These are phyloP conservation scores for Limnephilus lunatus DNA, from an alignment of 2,888 invertebrate genomes.

Conservation along the genomic window DNA sequence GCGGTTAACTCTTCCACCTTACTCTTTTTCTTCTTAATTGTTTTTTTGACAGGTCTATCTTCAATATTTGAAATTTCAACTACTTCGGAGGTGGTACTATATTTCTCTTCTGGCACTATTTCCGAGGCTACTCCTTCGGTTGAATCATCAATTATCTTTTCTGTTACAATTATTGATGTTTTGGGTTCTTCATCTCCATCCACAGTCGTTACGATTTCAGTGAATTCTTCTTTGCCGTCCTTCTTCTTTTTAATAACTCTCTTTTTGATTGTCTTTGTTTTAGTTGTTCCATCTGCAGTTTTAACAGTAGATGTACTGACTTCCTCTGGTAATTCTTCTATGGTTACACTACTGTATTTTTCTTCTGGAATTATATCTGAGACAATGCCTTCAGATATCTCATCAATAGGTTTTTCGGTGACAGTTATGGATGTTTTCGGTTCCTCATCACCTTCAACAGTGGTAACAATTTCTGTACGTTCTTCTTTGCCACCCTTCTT, in stretches of 20 bases:
- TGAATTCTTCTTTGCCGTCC: slow-evolving; percentile 71
- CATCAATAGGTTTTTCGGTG: slow-evolving; percentile 54
- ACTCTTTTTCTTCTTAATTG: slow-evolving; percentile 68
- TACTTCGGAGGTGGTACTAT: not conserved
- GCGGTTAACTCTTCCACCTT: slow-evolving; percentile 67
- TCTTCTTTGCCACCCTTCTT: no score
- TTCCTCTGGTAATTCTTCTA: slow-evolving; percentile 66
- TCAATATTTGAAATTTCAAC: not conserved
- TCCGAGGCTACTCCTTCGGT: slow-evolving; percentile 70
- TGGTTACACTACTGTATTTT: slow-evolving; percentile 40
- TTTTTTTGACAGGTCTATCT: slow-evolving; percentile 69
- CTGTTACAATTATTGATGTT: slow-evolving; percentile 65
- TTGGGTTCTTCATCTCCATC: slow-evolving; percentile 69
- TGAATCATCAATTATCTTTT: not conserved
- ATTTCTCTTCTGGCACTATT: slow-evolving; percentile 71
- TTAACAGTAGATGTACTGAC: slow-evolving; percentile 67
- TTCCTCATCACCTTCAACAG: no score
- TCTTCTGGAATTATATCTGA: slow-evolving; percentile 37
- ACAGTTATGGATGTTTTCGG: no score
- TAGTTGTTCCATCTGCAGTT: slow-evolving; percentile 43
- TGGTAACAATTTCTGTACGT: no score
- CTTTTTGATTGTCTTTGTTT: slow-evolving; percentile 68
- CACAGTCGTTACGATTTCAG: slow-evolving; percentile 70
- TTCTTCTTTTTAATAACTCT: slow-evolving; percentile 71
- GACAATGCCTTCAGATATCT: slow-evolving; percentile 68